Percentiles rank a stretch among this genome's conserved stretches.
Evolutionary conservation across 2,797 vertebrate species (phyloP).

Genomic region (Galagoides demidoff): DNA sequence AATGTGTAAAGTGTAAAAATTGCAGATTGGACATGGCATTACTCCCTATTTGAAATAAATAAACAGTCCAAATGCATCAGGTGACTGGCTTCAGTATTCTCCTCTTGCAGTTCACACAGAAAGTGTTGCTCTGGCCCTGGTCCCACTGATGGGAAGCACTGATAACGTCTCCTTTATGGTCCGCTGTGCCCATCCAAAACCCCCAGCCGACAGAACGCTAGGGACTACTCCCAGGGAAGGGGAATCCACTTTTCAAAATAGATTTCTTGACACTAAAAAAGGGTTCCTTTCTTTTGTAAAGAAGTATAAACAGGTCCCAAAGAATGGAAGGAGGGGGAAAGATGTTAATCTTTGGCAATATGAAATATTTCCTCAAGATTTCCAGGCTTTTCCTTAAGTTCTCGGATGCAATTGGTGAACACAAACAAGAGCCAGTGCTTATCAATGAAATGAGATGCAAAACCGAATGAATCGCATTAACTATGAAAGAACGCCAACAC

Average conservation of each 20-base stretch:
- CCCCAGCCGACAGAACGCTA: background rate
- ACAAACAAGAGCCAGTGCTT: background rate
- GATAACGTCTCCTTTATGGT: background rate
- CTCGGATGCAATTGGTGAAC: background rate
- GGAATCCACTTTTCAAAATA: constrained; percentile 56
- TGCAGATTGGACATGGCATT: background rate
- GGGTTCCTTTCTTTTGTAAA: constrained; percentile 17
- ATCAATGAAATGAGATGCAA: background rate
- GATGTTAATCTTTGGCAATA: constrained; percentile 48
- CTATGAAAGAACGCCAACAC: background rate
- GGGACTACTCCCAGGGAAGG: background rate
- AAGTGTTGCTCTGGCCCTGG: background rate
- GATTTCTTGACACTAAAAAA: constrained; percentile 62
- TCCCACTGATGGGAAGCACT: background rate
- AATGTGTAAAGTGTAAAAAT: constrained; percentile 48
- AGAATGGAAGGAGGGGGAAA: background rate
- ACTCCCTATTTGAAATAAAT: constrained; percentile 34
- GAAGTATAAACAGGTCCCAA: background rate
- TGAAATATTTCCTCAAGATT: constrained; percentile 64
- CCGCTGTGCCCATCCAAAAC: background rate
- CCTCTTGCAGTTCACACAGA: background rate
- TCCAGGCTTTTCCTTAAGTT: constrained; percentile 40
- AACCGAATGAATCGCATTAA: background rate
- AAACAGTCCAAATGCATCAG: background rate
- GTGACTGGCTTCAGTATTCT: background rate